phyloP scores from a whole-genome alignment of 2,888 invertebrate genomes.

The Agrochola lota region DNA sequence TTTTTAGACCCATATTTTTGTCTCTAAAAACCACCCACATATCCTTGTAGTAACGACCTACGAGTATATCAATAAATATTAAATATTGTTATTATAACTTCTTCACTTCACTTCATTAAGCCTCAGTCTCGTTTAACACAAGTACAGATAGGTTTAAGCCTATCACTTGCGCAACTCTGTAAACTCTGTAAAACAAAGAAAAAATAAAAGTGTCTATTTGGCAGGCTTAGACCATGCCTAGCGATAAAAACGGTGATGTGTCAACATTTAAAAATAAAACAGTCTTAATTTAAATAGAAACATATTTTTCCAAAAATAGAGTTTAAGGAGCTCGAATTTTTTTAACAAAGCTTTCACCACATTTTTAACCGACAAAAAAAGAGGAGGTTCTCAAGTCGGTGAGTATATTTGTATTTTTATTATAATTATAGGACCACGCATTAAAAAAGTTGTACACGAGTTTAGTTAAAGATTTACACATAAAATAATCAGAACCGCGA shows the following conservation, averaged over 20 bases:
- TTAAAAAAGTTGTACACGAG: too few species aligned
- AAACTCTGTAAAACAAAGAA: too few species aligned
- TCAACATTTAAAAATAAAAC: neutral
- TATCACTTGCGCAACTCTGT: too few species aligned
- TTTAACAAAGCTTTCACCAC: conserved; percentile 33
- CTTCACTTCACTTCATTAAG: neutral
- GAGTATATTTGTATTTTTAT: neutral
- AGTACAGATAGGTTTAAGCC: too few species aligned
- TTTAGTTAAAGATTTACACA: too few species aligned
- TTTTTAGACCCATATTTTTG: neutral
- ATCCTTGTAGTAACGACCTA: neutral
- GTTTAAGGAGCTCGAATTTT: neutral
- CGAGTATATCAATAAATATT: too few species aligned
- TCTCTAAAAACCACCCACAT: neutral
- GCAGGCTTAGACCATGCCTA: neutral
- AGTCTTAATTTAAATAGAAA: neutral
- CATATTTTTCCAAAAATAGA: neutral
- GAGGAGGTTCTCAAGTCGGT: neutral
- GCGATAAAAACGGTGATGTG: neutral
- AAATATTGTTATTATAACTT: neutral
- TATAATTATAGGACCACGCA: neutral
- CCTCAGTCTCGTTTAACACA: neutral
- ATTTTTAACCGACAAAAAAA: neutral
- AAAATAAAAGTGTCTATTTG: neutral
- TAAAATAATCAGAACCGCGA: neutral